phyloP scores from a whole-genome alignment of 2,797 vertebrate species.

The Sarcophilus harrisii region DNA sequence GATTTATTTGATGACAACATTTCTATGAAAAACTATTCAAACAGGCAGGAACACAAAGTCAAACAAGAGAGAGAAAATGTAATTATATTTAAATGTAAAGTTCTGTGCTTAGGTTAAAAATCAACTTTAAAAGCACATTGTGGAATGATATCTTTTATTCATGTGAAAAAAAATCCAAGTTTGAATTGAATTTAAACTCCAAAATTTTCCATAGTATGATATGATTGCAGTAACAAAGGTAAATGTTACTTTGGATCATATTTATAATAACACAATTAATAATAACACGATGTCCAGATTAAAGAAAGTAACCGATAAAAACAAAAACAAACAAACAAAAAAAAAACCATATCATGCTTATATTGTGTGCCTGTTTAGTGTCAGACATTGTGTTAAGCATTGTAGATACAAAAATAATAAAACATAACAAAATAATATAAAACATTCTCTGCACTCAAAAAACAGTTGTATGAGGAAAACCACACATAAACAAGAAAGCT shows the following conservation, averaged over 20 bases:
- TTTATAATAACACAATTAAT: not conserved
- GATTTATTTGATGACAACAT: no score
- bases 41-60: no score
- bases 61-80: not conserved
- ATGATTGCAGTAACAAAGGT: not conserved
- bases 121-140: not conserved
- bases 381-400: no score
- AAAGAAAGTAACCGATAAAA: not conserved
- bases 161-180: not conserved
- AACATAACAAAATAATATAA: no score
- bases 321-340: no score
- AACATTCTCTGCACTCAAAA: no score
- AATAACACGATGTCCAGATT: not conserved
- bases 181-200: not conserved
- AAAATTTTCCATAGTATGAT: not conserved
- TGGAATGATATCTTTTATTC: not conserved
- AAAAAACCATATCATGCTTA: no score
- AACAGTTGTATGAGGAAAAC: no score
- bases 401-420: no score
- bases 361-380: no score
- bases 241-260: not conserved
- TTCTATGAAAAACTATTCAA: no score
- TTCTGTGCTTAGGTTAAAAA: not conserved
- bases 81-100: not conserved
- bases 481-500: no score